Conservation (phyloP, 2,888 invertebrate species). For the Plagodis dolabraria region DNA sequence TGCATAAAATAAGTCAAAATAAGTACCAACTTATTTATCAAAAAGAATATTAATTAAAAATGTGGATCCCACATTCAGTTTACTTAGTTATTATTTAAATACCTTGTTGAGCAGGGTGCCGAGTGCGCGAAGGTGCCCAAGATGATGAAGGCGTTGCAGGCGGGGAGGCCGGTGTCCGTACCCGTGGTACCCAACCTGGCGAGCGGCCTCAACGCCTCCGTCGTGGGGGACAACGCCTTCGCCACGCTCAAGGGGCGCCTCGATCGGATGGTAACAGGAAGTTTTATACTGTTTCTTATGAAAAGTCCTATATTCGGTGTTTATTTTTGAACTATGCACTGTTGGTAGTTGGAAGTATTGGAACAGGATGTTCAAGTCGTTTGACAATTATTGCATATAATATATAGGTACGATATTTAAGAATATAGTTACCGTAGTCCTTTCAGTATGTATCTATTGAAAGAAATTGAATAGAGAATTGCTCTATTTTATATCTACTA, state of each 20-base stretch:
- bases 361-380: too few species aligned
- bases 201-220: conserved; percentile 89
- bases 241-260: conserved; percentile 87
- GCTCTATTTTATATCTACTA: too few species aligned
- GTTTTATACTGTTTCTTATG: too few species aligned
- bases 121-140: conserved; percentile 93
- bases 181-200: conserved; percentile 87
- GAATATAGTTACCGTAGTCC: not conserved
- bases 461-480: too few species aligned
- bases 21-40: too few species aligned
- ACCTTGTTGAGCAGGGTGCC: conserved; percentile 84
- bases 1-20: too few species aligned
- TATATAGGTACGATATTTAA: not conserved
- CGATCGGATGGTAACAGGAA: conserved; percentile 88
- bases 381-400: not conserved
- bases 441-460: too few species aligned
- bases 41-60: too few species aligned
- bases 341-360: too few species aligned
- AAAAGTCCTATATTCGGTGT: too few species aligned
- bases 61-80: too few species aligned
- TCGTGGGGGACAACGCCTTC: conserved; percentile 89
- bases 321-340: too few species aligned
- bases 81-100: not conserved
- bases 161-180: conserved; percentile 86
- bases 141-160: conserved; percentile 88